These are phyloP conservation scores for Drosophila parvula DNA, from an alignment of 1,140 invertebrate species.

Conservation along the genomic window DNA sequence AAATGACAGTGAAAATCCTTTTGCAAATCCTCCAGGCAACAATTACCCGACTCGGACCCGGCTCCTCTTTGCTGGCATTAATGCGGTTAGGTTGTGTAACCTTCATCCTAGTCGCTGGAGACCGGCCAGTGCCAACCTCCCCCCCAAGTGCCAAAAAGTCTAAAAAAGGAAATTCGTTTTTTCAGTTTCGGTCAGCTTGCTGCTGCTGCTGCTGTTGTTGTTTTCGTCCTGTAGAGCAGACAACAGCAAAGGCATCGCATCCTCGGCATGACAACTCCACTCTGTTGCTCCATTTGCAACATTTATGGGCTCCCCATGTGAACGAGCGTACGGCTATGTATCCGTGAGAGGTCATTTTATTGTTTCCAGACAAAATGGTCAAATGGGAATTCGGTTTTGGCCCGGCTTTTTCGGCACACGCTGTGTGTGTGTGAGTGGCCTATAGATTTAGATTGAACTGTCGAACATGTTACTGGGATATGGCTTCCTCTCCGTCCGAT, in stretches of 20 bases:
- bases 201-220: slow-evolving; percentile 29
- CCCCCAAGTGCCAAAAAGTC: slow-evolving; percentile 59
- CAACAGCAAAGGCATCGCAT: slow-evolving; percentile 25
- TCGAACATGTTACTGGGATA: slow-evolving; percentile 60
- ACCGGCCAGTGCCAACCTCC: not conserved
- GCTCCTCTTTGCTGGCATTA: slow-evolving; percentile 48
- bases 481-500: not conserved
- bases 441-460: slow-evolving; percentile 78
- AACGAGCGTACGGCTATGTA: slow-evolving; percentile 15
- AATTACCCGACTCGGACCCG: slow-evolving; percentile 48
- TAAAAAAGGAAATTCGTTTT: slow-evolving; percentile 45
- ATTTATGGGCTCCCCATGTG: slow-evolving; percentile 61
- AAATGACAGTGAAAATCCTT: slow-evolving; percentile 68
- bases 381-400: slow-evolving; percentile 74
- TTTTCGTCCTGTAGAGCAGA: slow-evolving; percentile 36
- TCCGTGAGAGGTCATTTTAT: slow-evolving; percentile 67
- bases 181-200: slow-evolving; percentile 17
- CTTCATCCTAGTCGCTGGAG: slow-evolving; percentile 50
- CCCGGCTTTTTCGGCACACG: slow-evolving; percentile 19
- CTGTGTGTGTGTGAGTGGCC: slow-evolving; percentile 41
- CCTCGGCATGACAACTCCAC: slow-evolving; percentile 64
- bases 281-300: slow-evolving; percentile 77
- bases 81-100: slow-evolving; percentile 67
- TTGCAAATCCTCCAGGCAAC: slow-evolving; percentile 62
- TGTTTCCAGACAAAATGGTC: slow-evolving; percentile 77